Conservation (phyloP, 2,888 invertebrate genomes). For the Protodeltote pygarga region DNA sequence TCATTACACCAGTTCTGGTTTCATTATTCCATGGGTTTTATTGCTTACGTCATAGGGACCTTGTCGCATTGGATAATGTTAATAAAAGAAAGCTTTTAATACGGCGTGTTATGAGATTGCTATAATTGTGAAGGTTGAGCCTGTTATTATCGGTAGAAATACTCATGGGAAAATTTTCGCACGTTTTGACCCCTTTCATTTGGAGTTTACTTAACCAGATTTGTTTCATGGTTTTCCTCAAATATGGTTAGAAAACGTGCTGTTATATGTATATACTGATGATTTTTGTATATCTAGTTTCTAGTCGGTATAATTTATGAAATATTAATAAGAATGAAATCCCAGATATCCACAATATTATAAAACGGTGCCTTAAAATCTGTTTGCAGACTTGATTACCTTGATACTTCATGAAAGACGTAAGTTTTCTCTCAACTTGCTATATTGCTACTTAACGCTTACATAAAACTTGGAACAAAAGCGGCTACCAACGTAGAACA, state of each 20-base stretch:
- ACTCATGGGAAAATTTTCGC: slow-evolving; percentile 16
- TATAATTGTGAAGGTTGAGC: slow-evolving; percentile 23
- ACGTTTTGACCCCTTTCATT: slow-evolving; percentile 10
- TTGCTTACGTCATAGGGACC: slow-evolving; percentile 15
- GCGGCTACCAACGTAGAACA: slow-evolving; percentile 34
- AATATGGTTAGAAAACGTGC: not conserved
- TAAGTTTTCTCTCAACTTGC: slow-evolving; percentile 27
- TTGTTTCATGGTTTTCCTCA: not conserved
- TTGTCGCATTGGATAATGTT: slow-evolving; percentile 23
- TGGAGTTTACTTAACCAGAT: slow-evolving; percentile 12
- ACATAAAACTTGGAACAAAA: slow-evolving; percentile 49
- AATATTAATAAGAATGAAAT: slow-evolving; percentile 1
- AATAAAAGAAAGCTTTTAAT: slow-evolving; percentile 38
- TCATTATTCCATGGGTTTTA: slow-evolving; percentile 17
- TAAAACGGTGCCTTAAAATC: slow-evolving; percentile 16
- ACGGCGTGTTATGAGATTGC: slow-evolving; percentile 16
- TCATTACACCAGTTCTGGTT: slow-evolving; percentile 30
- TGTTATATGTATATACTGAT: not conserved
- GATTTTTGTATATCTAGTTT: too few species aligned
- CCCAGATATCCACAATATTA: slow-evolving; percentile 15
- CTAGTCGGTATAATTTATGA: too few species aligned
- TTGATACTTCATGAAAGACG: slow-evolving; percentile 25
- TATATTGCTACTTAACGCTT: slow-evolving; percentile 27
- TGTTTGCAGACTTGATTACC: slow-evolving; percentile 31
- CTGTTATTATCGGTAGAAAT: slow-evolving; percentile 21